A percentile compares a stretch with the other conserved stretches of the same genome.
Conservation (phyloP, 2,797 vertebrate species). For the Spinus olivaceus region DNA sequence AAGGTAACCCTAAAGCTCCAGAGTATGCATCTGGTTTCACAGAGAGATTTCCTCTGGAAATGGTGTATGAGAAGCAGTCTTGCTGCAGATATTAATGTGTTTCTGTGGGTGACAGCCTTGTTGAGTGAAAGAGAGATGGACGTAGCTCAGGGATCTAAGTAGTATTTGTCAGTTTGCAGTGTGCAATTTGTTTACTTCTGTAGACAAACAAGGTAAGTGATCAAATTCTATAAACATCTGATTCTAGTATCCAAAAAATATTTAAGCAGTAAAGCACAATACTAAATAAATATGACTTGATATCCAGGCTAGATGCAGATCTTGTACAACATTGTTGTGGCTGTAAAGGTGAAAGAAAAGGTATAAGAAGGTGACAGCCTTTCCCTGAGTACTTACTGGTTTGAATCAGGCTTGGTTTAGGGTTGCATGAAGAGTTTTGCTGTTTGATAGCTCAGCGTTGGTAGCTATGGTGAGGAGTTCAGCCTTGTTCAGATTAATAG, state of each 20-base stretch:
- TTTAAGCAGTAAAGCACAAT: not conserved
- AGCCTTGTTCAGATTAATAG: not conserved
- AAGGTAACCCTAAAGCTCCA: not conserved
- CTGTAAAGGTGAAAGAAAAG: not conserved
- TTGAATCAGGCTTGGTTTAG: not conserved
- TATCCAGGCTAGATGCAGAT: not conserved
- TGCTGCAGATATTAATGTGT: not conserved
- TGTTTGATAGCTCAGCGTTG: accelerated
- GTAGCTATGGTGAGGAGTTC: not conserved
- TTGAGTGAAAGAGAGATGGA: not conserved
- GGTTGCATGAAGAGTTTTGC: not conserved
- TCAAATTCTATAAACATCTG: not conserved
- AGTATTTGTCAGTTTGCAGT: not conserved
- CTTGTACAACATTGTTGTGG: not conserved
- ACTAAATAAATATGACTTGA: not conserved
- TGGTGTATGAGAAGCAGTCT: not conserved
- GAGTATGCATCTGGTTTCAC: not conserved
- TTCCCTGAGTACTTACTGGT: not conserved
- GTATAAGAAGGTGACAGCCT: not conserved
- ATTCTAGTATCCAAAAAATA: not conserved
- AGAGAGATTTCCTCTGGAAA: not conserved
- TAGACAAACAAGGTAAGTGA: not conserved
- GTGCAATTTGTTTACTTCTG: not conserved
- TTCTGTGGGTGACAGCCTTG: not conserved
- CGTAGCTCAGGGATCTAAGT: not conserved